Conservation (phyloP, 1,140 invertebrate species). For the Plectus sambesii region DNA sequence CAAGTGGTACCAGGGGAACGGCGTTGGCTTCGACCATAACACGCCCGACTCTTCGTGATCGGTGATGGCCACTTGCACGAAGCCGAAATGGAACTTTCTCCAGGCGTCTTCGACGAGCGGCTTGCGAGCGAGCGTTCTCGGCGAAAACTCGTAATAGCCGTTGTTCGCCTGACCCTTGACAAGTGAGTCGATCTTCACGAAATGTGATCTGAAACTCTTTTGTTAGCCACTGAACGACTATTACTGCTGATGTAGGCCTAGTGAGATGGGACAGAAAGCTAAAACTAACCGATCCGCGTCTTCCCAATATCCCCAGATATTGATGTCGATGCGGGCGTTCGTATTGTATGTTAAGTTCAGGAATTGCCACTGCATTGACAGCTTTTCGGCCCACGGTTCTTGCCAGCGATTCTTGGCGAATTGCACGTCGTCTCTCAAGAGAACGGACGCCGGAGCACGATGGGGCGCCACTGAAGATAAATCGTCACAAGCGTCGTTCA, state of each 20-base stretch:
- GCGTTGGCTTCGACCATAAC: constrained; percentile 78
- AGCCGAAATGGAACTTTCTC: constrained; percentile 24
- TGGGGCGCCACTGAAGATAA: constrained; percentile 14
- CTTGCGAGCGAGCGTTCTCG: constrained; percentile 14
- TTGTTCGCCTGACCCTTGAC: constrained; percentile 21
- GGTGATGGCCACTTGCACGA: constrained; percentile 23
- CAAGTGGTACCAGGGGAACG: constrained; percentile 71
- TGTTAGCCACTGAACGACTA: too few relatives aligned
- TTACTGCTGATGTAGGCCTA: neutral
- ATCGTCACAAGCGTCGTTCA: too few relatives aligned
- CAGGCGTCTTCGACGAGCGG: constrained; percentile 16
- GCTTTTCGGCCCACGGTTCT: constrained; percentile 17
- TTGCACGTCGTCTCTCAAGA: constrained; percentile 22
- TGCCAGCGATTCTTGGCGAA: constrained; percentile 13
- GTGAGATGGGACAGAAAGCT: neutral
- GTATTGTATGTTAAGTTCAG: constrained; percentile 25
- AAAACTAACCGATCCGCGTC: constrained; percentile 20
- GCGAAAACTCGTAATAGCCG: constrained; percentile 19
- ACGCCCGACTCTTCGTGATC: constrained; percentile 52
- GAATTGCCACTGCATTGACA: constrained; percentile 22
- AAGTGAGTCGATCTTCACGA: constrained; percentile 19
- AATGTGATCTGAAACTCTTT: too few relatives aligned
- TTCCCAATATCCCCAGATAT: constrained; percentile 27
- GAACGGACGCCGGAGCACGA: constrained; percentile 13
- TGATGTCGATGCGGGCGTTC: constrained; percentile 23